Conservation (phyloP, 2,888 invertebrate genomes). For the Subacronicta megacephala region DNA sequence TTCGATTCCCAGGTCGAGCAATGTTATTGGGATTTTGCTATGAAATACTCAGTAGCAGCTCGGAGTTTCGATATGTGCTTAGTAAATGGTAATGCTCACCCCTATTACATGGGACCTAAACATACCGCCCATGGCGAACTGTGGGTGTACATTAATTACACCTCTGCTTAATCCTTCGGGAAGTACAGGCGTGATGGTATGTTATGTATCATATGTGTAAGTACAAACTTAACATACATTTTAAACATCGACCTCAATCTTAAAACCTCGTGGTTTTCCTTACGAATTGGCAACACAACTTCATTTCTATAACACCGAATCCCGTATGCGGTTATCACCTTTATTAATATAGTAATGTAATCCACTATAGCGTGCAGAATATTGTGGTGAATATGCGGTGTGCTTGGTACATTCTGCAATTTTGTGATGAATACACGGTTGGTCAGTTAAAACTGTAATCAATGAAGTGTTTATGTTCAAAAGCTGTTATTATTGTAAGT, state of each 20-base stretch:
- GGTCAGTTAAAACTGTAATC: slow-evolving; percentile 9
- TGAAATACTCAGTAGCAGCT: too few species aligned
- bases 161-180: too few species aligned
- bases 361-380: slow-evolving; percentile 2
- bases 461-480: slow-evolving; percentile 5
- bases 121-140: too few species aligned
- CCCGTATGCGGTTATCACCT: not conserved
- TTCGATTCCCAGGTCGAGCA: too few species aligned
- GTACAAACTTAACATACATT: slow-evolving; percentile 10
- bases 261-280: slow-evolving; percentile 23
- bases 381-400: not conserved
- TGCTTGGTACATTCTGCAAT: slow-evolving; percentile 5
- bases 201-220: too few species aligned
- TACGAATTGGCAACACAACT: slow-evolving; percentile 2
- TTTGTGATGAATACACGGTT: slow-evolving; percentile 14
- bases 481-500: slow-evolving; percentile 28
- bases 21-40: too few species aligned
- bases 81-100: too few species aligned
- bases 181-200: too few species aligned
- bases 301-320: not conserved
- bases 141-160: too few species aligned
- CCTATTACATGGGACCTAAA: too few species aligned
- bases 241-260: slow-evolving; percentile 19
- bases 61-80: too few species aligned
- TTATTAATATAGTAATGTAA: rapidly evolving